A percentile compares a stretch with the other conserved stretches of the same genome.
These are phyloP conservation scores for Pogonus chalceus DNA, from an alignment of 1,140 invertebrate species.

Conservation along the genomic window DNA sequence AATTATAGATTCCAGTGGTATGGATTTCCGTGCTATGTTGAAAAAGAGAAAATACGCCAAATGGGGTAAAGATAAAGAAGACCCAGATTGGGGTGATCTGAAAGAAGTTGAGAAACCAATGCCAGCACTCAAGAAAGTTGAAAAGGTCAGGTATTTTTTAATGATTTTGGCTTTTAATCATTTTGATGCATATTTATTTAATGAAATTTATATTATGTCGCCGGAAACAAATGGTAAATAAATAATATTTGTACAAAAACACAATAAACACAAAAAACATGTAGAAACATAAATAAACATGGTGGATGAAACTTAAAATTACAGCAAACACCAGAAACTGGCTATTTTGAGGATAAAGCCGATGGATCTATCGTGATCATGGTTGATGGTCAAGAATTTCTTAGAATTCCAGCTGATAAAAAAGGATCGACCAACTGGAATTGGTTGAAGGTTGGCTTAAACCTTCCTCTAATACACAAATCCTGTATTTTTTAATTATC, in stretches of 20 bases:
- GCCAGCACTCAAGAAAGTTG: conserved; percentile 79
- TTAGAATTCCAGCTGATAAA: conserved; percentile 46
- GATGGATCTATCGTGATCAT: conserved; percentile 40
- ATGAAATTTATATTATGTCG: no score
- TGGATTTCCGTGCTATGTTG: conserved; percentile 97
- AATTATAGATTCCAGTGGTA: conserved; percentile 83
- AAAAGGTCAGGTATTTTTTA: conserved; percentile 59
- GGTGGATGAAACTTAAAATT: neutral
- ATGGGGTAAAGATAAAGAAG: conserved; percentile 81
- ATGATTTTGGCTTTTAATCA: no score
- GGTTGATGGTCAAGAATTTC: conserved; percentile 46
- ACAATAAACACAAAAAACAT: neutral
- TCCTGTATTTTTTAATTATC: neutral
- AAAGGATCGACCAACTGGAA: conserved; percentile 50
- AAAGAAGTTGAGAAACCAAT: conserved; percentile 84
- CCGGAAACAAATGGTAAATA: conserved; percentile 13
- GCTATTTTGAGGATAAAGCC: conserved; percentile 31
- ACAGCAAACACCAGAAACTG: neutral
- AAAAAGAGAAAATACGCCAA: conserved; percentile 94
- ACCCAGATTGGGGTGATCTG: conserved; percentile 84
- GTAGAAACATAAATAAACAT: neutral
- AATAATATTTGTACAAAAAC: conserved; percentile 5
- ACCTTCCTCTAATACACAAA: neutral
- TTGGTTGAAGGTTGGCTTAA: conserved; percentile 52
- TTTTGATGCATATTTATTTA: no score